Base-by-base conservation (phyloP, 2,888 invertebrate species). In the Andrena bicolor region DNA sequence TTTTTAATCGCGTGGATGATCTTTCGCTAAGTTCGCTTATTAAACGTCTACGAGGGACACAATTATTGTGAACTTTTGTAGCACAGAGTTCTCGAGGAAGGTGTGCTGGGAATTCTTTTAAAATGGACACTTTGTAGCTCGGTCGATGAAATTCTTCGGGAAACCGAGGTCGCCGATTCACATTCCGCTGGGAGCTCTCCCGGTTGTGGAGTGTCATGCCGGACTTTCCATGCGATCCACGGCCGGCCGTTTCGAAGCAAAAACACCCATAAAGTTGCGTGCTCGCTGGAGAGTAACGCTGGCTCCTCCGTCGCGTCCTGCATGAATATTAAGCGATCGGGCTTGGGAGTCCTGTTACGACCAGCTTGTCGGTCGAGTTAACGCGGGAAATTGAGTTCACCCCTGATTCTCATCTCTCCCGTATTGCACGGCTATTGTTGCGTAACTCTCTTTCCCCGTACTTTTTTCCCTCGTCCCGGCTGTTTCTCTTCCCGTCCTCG, bases 311-410 rank as follows among this genome's bases (percentile, higher is more conserved):
- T 73, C 68, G 71, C 73, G 68, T 10, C 63, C 78, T 65, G 76
- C 71, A 83, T 82, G 87, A 82, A 86, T 82, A 87, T 83, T 82
- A 80, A 86, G 78, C 80, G 77, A 87, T 84, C 80, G 64, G 65
- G 41, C 71, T 26, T 35, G 63, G 75, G 75, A 76, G 70, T 79
- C 76, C 82, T 69, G 85, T 86, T 86, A 82, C 84, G 68, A 85
- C 58, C 72, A 72, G 63, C 68, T 77, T 60, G 79, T 83, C 69
- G 72, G 48, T 74, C 66, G 76, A 76, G 80, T 85, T 85, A 84
- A 77, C 83, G 78, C 28, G 76, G 70, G 80, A 84, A 86, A 86
- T 84, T 82, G 79, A 82, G 77, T 84, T 86, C 83, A 41, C 76
- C 61, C 20, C 28, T 71, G 76, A 65, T 83, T 83, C 75, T 81